Evolutionary conservation across 2,797 vertebrate species (phyloP), one percentile per base, ranked within the genome.

Genomic region (Pygocentrus nattereri): DNA sequence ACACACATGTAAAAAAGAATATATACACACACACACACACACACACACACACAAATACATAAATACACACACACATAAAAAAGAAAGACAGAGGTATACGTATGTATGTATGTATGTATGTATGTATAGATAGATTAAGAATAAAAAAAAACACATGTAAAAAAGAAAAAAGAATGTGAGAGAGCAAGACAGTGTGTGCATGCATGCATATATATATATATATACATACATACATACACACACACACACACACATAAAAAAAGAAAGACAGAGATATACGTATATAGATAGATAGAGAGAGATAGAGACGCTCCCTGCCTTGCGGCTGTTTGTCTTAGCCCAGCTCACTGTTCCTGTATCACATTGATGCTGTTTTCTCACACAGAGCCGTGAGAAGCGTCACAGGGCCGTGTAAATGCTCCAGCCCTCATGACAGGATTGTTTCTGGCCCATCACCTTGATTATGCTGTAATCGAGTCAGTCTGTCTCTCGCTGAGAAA

Each of bases 271-370:
- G 21, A 58, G 21, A 58, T 41, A 41, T 10, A 10, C 4, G 41
- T n/a, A n/a, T n/a, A 41, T 16, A 82, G 75, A 59, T 5, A 25
- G 56, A 23, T 56, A 59, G 10, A 59, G n/a, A 59, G 56, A 25
- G n/a, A 10, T 25, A 27, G 23, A 30, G 27, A 89, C 88, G 82
- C 92, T 62, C 93, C 92, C 92, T 92, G 87, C 90, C 93, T 92
- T 85, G 78, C 38, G 89, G 94, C 93, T 87, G 79, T 86, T 85
- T 82, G 61, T 15, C 61, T 34, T 64, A 15, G 50, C 88, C 87
- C 86, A 85, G 87, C 82, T 87, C 85, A 88, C 89, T 88, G 83
- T 84, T 81, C 80, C 85, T 79, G 80, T 90, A 91, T 94, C 90
- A 89, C 89, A 88, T 90, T 87, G 89, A 90, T 83, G 72, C 86